Evolutionary conservation across 2,113 vertebrate species (phyloP).

Genomic region (Syngnathus typhle): DNA sequence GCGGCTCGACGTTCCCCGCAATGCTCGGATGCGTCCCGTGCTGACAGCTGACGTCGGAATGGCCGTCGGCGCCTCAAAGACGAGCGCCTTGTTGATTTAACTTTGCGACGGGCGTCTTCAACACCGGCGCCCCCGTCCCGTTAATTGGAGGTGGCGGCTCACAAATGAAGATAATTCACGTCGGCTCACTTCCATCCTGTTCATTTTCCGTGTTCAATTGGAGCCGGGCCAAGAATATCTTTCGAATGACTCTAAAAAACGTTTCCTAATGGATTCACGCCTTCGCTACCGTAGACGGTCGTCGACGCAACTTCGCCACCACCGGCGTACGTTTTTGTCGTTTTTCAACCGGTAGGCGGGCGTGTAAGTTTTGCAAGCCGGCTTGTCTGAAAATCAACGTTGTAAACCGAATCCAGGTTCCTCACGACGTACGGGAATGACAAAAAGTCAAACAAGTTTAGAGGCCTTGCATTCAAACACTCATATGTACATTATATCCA

Average conservation of each 20-base stretch:
- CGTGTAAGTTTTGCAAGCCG: too few species aligned
- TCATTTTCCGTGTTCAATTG: background rate
- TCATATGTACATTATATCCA: too few species aligned
- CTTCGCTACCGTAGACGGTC: too few species aligned
- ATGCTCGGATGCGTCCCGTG: constrained; percentile 33
- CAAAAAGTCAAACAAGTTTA: too few species aligned
- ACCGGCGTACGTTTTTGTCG: too few species aligned
- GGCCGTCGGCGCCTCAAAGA: constrained; percentile 45
- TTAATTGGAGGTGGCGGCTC: constrained; percentile 70
- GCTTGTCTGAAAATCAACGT: background rate
- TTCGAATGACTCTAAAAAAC: background rate
- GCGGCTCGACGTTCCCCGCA: constrained; percentile 11
- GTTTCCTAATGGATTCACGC: background rate
- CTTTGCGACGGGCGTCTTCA: constrained; percentile 52
- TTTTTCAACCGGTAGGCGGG: too few species aligned
- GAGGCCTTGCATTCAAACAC: too few species aligned
- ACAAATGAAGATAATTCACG: constrained; percentile 62
- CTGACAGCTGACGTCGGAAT: constrained; percentile 54
- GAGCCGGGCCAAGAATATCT: background rate
- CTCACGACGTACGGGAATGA: too few species aligned
- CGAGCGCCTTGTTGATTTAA: constrained; percentile 49
- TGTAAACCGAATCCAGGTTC: background rate
- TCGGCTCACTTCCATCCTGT: constrained; percentile 23
- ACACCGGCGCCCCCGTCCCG: background rate
- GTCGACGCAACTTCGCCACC: too few species aligned